phyloP scores from a whole-genome alignment of 2,797 vertebrate species.

The Tiaroga cobitis region DNA sequence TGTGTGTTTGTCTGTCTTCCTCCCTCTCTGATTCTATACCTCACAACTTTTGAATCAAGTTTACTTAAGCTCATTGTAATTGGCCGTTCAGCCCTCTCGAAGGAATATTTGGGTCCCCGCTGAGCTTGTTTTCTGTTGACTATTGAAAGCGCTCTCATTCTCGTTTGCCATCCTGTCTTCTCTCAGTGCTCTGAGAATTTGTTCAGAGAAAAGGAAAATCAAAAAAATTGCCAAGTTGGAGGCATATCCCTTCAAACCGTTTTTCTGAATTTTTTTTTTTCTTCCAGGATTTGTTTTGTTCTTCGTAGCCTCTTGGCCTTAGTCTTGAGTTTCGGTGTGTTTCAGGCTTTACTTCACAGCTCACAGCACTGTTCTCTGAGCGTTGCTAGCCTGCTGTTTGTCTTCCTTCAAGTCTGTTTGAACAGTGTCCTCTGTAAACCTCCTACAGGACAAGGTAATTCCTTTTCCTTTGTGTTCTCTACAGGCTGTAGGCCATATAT shows the following conservation, averaged over 20 bases:
- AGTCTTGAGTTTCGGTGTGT: constrained; percentile 36
- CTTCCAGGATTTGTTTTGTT: constrained; percentile 48
- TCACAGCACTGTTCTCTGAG: constrained; percentile 40
- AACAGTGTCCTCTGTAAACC: constrained; percentile 38
- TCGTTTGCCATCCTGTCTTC: constrained; percentile 20
- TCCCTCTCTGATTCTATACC: constrained; percentile 13
- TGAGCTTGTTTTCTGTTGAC: constrained; percentile 39
- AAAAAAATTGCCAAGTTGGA: constrained; percentile 37
- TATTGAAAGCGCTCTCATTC: constrained; percentile 13
- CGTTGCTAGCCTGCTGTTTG: constrained; percentile 14
- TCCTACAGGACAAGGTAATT: constrained; percentile 12
- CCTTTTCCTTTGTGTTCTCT: constrained; percentile 6
- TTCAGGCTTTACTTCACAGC: constrained; percentile 42
- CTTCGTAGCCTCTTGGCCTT: constrained; percentile 32
- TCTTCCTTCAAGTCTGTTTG: constrained; percentile 31
- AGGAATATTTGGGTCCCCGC: constrained; percentile 28
- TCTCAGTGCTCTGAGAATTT: constrained; percentile 8
- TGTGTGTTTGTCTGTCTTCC: constrained; percentile 40
- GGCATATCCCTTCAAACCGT: constrained; percentile 41
- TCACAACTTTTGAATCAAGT: constrained; percentile 38
- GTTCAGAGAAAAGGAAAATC: constrained; percentile 46
- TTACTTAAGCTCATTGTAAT: constrained; percentile 49
- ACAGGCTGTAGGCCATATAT: constrained; percentile 2
- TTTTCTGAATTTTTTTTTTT: neutral
- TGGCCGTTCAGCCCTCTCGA: constrained; percentile 31